Percentiles rank a stretch among this genome's conserved stretches.
phyloP scores from a whole-genome alignment of 2,113 vertebrate species.

The Rostratula benghalensis region DNA sequence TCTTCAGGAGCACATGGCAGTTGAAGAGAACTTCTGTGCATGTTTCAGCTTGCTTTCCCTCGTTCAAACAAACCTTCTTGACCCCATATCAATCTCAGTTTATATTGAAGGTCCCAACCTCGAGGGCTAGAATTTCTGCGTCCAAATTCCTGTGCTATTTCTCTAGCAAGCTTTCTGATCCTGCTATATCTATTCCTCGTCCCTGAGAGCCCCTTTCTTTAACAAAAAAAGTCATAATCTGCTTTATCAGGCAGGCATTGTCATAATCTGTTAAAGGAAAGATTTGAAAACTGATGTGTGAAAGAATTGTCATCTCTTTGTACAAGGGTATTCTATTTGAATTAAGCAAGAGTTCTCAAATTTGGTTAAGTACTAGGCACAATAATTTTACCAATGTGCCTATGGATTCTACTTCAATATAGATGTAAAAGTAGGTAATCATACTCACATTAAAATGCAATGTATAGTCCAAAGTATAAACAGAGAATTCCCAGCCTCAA shows the following conservation, averaged over 20 bases:
- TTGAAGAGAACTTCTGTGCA: neutral
- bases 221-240: neutral
- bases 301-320: neutral
- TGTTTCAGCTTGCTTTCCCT: neutral
- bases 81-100: neutral
- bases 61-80: neutral
- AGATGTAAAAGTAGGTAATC: neutral
- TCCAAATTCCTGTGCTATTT: rapidly evolving
- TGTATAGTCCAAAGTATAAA: neutral
- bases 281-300: neutral
- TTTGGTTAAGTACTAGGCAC: neutral
- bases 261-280: neutral
- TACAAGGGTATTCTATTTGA: neutral
- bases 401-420: neutral
- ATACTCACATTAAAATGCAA: neutral
- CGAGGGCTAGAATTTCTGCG: neutral
- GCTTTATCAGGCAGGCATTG: neutral
- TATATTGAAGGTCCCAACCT: neutral
- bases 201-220: rapidly evolving
- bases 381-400: neutral
- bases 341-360: neutral
- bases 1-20: neutral
- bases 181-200: neutral
- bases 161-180: neutral
- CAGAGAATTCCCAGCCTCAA: neutral